Conservation (phyloP, 1,140 invertebrate genomes). For the Teleogryllus occipitalis region DNA sequence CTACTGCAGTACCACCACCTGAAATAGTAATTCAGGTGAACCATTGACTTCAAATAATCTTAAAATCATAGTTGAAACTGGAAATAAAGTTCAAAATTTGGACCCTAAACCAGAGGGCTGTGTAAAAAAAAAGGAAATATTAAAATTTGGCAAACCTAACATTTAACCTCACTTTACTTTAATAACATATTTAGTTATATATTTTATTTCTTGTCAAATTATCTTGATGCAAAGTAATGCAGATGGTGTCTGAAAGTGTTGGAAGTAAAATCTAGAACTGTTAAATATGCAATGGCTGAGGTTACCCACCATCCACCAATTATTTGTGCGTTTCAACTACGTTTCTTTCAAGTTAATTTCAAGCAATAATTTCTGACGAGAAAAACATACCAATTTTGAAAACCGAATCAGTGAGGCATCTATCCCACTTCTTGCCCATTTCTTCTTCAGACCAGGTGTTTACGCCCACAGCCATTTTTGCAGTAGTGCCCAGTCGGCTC, state of each 20-base stretch:
- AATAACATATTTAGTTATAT: too few relatives aligned
- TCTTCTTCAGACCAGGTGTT: conserved; percentile 34
- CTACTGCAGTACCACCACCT: conserved; percentile 60
- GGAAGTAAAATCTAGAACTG: background rate
- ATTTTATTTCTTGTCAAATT: background rate
- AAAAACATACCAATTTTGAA: conserved; percentile 39
- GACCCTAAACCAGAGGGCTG: too few relatives aligned
- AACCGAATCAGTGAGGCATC: conserved; percentile 39
- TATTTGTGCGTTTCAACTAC: background rate
- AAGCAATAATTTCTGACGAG: conserved; percentile 10
- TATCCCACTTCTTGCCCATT: conserved; percentile 44
- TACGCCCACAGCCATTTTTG: background rate
- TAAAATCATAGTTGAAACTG: too few relatives aligned
- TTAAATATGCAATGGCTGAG: background rate
- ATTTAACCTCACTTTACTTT: too few relatives aligned
- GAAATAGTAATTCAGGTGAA: conserved; percentile 27
- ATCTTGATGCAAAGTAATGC: background rate
- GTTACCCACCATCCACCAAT: background rate
- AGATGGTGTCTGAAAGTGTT: background rate
- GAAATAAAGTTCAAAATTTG: too few relatives aligned
- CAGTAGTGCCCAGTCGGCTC: too few relatives aligned
- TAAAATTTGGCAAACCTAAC: too few relatives aligned
- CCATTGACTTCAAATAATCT: too few relatives aligned
- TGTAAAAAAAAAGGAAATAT: too few relatives aligned
- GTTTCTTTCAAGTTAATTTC: background rate